These are phyloP conservation scores for Prenolepis imparis DNA, from an alignment of 2,888 invertebrate genomes.

Conservation along the genomic window DNA sequence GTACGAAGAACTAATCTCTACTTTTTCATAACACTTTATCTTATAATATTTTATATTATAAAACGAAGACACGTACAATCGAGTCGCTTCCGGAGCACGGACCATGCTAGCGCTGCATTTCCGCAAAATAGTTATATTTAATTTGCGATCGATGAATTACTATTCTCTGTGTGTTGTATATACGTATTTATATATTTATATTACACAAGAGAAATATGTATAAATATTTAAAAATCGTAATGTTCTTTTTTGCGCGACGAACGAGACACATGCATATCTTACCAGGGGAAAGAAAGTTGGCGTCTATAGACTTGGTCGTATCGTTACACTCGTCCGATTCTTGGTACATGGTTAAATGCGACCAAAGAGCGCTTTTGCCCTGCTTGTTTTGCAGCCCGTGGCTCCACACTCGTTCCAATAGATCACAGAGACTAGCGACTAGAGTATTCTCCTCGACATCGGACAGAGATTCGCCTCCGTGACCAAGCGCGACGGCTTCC, in stretches of 20 bases:
- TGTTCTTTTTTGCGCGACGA: background rate
- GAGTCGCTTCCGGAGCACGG: constrained; percentile 95
- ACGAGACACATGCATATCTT: constrained; percentile 71
- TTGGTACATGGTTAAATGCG: constrained; percentile 96
- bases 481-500: constrained; percentile 97
- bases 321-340: constrained; percentile 92
- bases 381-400: constrained; percentile 98
- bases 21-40: constrained; percentile 69
- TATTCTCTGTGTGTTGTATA: constrained; percentile 7
- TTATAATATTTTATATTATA: constrained; percentile 61
- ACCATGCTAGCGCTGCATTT: constrained; percentile 95
- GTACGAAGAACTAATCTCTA: constrained; percentile 75
- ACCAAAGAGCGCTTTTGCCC: constrained; percentile 99
- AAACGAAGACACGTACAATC: constrained; percentile 91
- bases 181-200: background rate
- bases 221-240: background rate
- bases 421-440: constrained; percentile 98
- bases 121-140: constrained; percentile 78
- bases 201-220: background rate
- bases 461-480: constrained; percentile 92
- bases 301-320: constrained; percentile 88
- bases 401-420: constrained; percentile 98
- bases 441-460: constrained; percentile 98
- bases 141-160: constrained; percentile 27
- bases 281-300: constrained; percentile 90